phyloP scores from a whole-genome alignment of 2,797 vertebrate genomes.

The Chanos chanos region DNA sequence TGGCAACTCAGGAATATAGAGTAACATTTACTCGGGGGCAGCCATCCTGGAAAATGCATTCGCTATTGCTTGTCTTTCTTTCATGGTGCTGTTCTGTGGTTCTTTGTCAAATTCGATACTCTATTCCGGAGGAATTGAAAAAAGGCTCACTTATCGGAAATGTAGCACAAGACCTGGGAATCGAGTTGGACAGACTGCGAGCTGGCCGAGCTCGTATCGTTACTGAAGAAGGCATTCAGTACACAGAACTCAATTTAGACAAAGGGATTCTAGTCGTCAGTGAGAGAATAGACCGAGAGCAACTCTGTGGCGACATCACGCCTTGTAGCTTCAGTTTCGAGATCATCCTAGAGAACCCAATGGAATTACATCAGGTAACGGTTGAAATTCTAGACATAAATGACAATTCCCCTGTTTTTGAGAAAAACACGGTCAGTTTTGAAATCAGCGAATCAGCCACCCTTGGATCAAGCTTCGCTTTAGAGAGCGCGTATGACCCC shows the following conservation, averaged over 20 bases:
- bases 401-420: conserved; percentile 57
- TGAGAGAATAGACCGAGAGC: conserved; percentile 63
- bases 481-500: conserved; percentile 60
- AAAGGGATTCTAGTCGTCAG: conserved; percentile 58
- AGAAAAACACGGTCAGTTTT: conserved; percentile 44
- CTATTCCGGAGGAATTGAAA: conserved; percentile 54
- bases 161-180: conserved; percentile 43
- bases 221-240: conserved; percentile 27
- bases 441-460: conserved; percentile 63
- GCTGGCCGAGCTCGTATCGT: conserved; percentile 41
- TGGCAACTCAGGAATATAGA: no score
- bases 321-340: conserved; percentile 61
- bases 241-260: conserved; percentile 44
- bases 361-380: conserved; percentile 47
- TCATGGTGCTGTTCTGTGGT: not conserved
- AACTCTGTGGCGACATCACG: conserved; percentile 58
- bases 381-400: conserved; percentile 64
- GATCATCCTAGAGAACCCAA: conserved; percentile 47
- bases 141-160: conserved; percentile 47
- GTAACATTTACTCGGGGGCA: not conserved
- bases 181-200: conserved; percentile 42
- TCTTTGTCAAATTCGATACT: conserved; percentile 46
- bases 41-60: not conserved
- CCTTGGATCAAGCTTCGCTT: conserved; percentile 49
- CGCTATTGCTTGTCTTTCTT: conserved; percentile 15